Evolutionary conservation across 2,113 vertebrate genomes (phyloP).

Genomic region (Cyanistes caeruleus): DNA sequence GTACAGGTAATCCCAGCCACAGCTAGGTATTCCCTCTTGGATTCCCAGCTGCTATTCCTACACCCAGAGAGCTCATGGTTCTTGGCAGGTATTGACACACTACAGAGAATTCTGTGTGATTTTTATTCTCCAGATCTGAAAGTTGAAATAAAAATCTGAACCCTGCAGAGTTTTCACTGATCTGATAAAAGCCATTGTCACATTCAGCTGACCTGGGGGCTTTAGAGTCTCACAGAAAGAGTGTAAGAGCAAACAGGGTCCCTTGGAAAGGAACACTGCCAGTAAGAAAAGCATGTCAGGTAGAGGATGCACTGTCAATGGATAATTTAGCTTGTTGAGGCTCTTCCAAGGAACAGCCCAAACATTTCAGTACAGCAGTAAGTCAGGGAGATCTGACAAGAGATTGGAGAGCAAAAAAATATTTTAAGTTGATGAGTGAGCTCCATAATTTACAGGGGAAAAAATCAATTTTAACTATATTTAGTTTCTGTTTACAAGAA

Average conservation of each 20-base stretch:
- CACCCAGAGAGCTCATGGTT: neutral
- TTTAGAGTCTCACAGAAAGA: neutral
- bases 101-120: neutral
- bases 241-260: neutral
- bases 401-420: neutral
- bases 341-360: neutral
- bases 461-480: constrained; percentile 2
- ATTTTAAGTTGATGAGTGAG: neutral
- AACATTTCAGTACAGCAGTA: neutral
- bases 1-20: neutral
- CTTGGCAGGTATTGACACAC: neutral
- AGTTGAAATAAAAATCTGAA: neutral
- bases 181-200: neutral
- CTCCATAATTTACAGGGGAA: neutral
- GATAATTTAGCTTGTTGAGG: neutral
- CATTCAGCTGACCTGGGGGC: neutral
- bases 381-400: neutral
- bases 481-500: constrained; percentile 23
- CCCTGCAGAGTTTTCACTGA: neutral
- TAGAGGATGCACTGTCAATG: neutral
- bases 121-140: neutral
- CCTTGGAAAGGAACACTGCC: neutral
- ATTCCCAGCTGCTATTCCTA: neutral
- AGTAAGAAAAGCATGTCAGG: neutral
- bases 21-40: neutral